Conservation (phyloP, 2,797 vertebrate genomes). For the Argyrosomus regius region DNA sequence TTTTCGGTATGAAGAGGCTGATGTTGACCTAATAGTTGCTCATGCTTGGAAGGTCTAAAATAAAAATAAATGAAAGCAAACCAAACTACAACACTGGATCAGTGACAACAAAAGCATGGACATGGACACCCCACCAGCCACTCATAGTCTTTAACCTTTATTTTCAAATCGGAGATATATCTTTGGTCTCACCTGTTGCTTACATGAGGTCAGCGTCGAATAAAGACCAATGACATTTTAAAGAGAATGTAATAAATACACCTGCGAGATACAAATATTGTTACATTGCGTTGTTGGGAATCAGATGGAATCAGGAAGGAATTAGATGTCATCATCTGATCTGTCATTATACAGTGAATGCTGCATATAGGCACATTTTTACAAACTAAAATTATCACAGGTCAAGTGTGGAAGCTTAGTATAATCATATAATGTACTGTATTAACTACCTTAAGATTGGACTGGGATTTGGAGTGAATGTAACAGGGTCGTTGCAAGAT, state of each 20-base stretch:
- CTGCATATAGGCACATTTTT: background rate
- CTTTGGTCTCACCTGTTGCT: background rate
- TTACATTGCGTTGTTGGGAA: slow-evolving; percentile 25
- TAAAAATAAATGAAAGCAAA: background rate
- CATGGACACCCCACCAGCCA: background rate
- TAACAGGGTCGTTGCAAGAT: background rate
- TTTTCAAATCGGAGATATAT: background rate
- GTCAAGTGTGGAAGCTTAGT: background rate
- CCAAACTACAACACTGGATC: background rate
- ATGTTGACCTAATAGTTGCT: background rate
- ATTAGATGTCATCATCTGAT: background rate
- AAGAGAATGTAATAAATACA: slow-evolving; percentile 1
- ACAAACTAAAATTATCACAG: background rate
- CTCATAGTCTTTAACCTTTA: background rate
- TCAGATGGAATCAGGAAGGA: slow-evolving; percentile 7
- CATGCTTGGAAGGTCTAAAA: background rate
- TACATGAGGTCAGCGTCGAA: background rate
- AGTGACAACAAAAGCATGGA: background rate
- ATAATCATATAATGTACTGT: background rate
- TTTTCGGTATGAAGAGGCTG: background rate
- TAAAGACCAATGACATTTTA: background rate
- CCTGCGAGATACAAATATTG: background rate
- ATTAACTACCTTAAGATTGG: background rate
- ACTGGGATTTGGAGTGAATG: slow-evolving; percentile 17
- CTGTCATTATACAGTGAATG: background rate